These are phyloP conservation scores for Neodon shergylaensis DNA, from an alignment of 2,113 vertebrate genomes.

Conservation along the genomic window DNA sequence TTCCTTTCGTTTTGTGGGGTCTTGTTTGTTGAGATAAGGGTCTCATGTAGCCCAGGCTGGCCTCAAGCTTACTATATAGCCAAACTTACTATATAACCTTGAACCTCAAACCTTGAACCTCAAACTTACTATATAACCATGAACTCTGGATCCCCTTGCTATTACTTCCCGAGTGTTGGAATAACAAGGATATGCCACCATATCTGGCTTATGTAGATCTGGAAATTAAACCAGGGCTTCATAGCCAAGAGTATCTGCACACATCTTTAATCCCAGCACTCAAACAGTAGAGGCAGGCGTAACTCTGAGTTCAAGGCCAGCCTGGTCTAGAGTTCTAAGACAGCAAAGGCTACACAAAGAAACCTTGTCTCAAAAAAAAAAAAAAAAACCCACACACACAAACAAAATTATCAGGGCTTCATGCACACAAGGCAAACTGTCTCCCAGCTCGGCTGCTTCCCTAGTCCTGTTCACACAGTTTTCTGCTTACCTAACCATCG, in stretches of 20 bases:
- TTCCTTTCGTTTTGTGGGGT: background rate
- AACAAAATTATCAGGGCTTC: background rate
- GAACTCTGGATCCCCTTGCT: background rate
- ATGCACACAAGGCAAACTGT: background rate
- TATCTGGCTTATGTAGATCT: background rate
- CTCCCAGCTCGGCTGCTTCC: background rate
- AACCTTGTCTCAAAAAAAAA: background rate
- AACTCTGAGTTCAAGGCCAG: background rate
- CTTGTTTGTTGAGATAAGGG: background rate
- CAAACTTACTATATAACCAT: no score
- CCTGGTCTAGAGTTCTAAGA: background rate
- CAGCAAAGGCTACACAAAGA: background rate
- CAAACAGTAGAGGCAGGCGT: background rate
- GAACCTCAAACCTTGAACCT: no score
- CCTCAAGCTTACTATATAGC: background rate
- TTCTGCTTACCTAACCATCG: background rate
- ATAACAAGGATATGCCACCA: background rate
- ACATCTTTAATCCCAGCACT: background rate
- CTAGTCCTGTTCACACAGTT: background rate
- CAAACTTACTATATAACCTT: no score
- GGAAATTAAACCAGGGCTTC: background rate
- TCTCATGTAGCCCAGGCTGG: background rate
- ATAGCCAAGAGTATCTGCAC: background rate
- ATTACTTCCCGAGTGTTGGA: background rate
- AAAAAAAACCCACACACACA: background rate